A percentile compares a stretch with the other conserved stretches of the same genome.
These are phyloP conservation scores for Conistra vaccinii DNA, from an alignment of 2,888 invertebrate genomes.

Conservation along the genomic window DNA sequence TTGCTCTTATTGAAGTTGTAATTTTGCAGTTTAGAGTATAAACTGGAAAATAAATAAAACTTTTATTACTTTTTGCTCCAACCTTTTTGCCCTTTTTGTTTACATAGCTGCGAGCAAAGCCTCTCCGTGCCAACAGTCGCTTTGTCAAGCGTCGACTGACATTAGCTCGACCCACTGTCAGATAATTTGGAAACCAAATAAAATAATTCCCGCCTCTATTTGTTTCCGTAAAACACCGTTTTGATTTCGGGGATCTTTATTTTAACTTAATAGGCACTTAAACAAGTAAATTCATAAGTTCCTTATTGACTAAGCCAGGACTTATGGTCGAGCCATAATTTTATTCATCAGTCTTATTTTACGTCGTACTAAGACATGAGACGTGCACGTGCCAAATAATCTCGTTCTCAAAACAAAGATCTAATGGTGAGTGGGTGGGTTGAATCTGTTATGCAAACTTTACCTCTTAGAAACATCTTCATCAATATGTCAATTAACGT, in stretches of 20 bases:
- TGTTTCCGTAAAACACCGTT: conserved; percentile 69
- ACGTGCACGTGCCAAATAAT: conserved; percentile 8
- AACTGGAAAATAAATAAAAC: conserved; percentile 81
- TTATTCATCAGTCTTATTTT: conserved; percentile 23
- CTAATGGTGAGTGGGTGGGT: conserved; percentile 11
- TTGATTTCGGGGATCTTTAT: conserved; percentile 34
- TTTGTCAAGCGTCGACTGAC: conserved; percentile 88
- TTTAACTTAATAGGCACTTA: conserved; percentile 5
- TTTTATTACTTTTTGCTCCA: conserved; percentile 82
- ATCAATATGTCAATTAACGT: conserved; percentile 85
- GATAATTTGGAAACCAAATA: conserved; percentile 87
- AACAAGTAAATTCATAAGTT: conserved; percentile 15
- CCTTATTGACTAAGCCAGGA: background rate
- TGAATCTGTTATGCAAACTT: conserved; percentile 63
- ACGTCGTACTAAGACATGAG: conserved; percentile 4
- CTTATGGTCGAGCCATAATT: conserved; percentile 19
- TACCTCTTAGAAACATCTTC: conserved; percentile 72
- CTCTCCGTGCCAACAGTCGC: conserved; percentile 89
- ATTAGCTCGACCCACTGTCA: conserved; percentile 87
- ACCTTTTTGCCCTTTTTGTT: conserved; percentile 85
- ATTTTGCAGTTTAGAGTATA: conserved; percentile 73
- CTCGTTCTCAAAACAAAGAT: conserved; percentile 13
- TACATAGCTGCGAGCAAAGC: conserved; percentile 86
- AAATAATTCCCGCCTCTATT: conserved; percentile 80
- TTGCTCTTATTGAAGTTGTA: conserved; percentile 67